Evolutionary conservation across 2,797 vertebrate genomes (phyloP).

Genomic region (Clarias platycephalus): DNA sequence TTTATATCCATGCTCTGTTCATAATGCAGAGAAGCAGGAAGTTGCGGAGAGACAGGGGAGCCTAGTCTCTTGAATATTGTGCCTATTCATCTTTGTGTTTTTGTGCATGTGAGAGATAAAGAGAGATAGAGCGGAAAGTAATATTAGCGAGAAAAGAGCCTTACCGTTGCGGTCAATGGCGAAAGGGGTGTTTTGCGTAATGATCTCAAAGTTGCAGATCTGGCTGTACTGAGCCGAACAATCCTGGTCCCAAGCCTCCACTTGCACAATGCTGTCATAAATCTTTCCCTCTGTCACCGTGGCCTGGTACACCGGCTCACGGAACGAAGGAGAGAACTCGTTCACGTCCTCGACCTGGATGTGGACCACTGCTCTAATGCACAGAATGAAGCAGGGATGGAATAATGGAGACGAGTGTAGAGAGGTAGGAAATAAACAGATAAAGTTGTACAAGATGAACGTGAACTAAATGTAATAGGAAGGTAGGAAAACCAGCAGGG

Average conservation of each 20-base stretch:
- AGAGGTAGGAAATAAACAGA: constrained; percentile 12
- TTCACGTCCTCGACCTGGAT: constrained; percentile 97
- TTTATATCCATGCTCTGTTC: constrained; percentile 4
- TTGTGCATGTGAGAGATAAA: neutral
- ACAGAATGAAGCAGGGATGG: constrained; percentile 16
- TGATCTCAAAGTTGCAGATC: constrained; percentile 96
- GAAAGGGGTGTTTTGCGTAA: constrained; percentile 89
- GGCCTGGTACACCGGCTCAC: constrained; percentile 85
- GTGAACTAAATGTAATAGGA: neutral
- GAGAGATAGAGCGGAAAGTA: neutral
- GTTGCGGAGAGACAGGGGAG: neutral
- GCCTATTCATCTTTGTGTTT: constrained; percentile 2
- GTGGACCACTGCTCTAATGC: constrained; percentile 90
- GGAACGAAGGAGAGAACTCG: constrained; percentile 90
- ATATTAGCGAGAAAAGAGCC: constrained; percentile 39
- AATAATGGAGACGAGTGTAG: neutral
- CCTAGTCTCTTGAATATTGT: constrained; percentile 1
- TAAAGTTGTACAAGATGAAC: constrained; percentile 13
- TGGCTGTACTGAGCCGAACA: constrained; percentile 97
- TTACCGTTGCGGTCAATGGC: constrained; percentile 96
- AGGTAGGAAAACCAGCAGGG: neutral
- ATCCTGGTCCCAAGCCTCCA: constrained; percentile 93
- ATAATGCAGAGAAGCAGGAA: neutral
- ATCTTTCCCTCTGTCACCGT: constrained; percentile 91
- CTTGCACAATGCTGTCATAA: constrained; percentile 94